phyloP scores from a whole-genome alignment of 2,113 vertebrate species.

The Rhinogobius similis region DNA sequence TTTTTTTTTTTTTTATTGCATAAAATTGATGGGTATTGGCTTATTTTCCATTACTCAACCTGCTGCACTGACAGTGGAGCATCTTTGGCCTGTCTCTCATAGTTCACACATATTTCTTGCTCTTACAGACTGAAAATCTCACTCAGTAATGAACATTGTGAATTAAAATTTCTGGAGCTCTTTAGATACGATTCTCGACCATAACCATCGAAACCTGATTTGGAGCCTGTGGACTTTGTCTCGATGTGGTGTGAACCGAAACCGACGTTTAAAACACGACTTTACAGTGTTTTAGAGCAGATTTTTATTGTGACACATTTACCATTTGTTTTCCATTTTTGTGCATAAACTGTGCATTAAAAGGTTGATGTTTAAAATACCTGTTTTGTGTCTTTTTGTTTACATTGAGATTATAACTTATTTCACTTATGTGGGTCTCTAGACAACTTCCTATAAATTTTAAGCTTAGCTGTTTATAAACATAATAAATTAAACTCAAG shows the following conservation, averaged over 20 bases:
- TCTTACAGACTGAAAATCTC: not conserved
- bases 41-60: not conserved
- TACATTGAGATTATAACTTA: too few species aligned
- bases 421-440: too few species aligned
- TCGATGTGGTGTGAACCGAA: not conserved
- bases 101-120: not conserved
- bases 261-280: conserved; percentile 22
- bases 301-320: conserved; percentile 39
- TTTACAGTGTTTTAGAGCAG: conserved; percentile 51
- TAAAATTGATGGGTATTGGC: not conserved
- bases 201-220: too few species aligned
- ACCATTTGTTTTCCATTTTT: conserved; percentile 52
- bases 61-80: not conserved
- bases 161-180: not conserved
- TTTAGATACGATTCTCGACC: too few species aligned
- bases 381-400: conserved; percentile 48
- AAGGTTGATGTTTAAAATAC: conserved; percentile 59
- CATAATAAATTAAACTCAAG: too few species aligned
- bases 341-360: conserved; percentile 70
- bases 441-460: too few species aligned
- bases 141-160: not conserved
- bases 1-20: too few species aligned
- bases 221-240: conserved; percentile 6
- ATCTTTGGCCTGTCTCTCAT: not conserved
- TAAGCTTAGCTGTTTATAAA: too few species aligned